A percentile compares a stretch with the other conserved stretches of the same genome.
Evolutionary conservation across 2,113 vertebrate species (phyloP).

Genomic region (Neogobius melanostomus): DNA sequence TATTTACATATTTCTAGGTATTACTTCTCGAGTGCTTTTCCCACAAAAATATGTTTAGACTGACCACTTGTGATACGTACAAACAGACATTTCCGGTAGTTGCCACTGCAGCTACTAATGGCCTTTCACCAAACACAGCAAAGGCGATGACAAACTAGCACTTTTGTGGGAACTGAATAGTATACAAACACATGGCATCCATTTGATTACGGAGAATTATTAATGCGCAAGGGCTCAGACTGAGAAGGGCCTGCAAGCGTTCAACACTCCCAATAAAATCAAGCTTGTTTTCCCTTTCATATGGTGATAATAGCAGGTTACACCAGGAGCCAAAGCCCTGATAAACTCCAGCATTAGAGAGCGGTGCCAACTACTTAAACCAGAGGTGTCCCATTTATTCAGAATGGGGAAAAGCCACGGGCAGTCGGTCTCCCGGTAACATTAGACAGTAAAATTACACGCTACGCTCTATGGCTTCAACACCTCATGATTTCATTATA

Average conservation of each 20-base stretch:
- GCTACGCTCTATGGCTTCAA: constrained; percentile 4
- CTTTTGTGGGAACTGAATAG: constrained; percentile 21
- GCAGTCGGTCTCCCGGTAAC: not conserved
- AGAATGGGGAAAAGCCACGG: not conserved
- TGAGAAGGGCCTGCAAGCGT: constrained; percentile 4
- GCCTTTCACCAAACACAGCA: constrained; percentile 17
- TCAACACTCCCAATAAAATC: constrained; percentile 48
- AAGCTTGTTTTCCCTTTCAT: constrained; percentile 48
- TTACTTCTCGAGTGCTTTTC: not conserved
- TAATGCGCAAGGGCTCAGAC: constrained; percentile 24
- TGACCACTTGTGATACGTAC: constrained; percentile 24
- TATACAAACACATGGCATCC: constrained; percentile 45
- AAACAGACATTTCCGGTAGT: constrained; percentile 64
- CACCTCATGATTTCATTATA: constrained; percentile 11
- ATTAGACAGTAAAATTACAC: constrained; percentile 9
- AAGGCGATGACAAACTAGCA: constrained; percentile 25
- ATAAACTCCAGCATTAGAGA: constrained; percentile 22
- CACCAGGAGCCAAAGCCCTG: constrained; percentile 11
- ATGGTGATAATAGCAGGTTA: constrained; percentile 33
- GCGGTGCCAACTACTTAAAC: constrained; percentile 12
- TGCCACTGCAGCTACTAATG: constrained; percentile 40
- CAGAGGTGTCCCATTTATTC: not conserved
- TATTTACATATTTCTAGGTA: constrained; percentile 28
- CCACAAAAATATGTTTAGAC: constrained; percentile 53
- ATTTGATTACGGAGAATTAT: constrained; percentile 45